Percentiles rank a stretch among this genome's conserved stretches.
These are phyloP conservation scores for Sebastes cheni DNA, from an alignment of 2,797 vertebrate species.

Conservation along the genomic window DNA sequence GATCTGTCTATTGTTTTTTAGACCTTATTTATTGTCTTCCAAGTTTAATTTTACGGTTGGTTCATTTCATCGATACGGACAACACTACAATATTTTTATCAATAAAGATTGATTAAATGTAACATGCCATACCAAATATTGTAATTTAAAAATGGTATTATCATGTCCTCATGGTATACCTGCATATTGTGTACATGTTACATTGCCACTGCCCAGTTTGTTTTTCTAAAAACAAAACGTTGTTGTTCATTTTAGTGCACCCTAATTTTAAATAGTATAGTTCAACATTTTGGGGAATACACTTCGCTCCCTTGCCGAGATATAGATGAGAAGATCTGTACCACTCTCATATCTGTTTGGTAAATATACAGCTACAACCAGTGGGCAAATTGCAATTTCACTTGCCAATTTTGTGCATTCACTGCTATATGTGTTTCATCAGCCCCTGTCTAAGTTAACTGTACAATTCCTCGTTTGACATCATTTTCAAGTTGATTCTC, in stretches of 20 bases:
- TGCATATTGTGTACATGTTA: background rate
- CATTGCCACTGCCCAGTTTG: background rate
- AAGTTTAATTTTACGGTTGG: background rate
- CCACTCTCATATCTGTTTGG: background rate
- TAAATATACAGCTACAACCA: background rate
- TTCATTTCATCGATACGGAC: background rate
- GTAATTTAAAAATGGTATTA: background rate
- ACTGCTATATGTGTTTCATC: background rate
- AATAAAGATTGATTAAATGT: constrained; percentile 1
- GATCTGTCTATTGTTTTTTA: background rate
- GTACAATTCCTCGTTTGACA: background rate
- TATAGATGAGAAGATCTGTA: background rate
- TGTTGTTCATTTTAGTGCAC: background rate
- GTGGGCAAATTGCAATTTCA: background rate
- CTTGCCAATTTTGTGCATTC: background rate
- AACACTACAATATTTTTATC: background rate
- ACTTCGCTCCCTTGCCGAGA: background rate
- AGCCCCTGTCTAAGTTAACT: background rate
- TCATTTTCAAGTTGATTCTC: constrained; percentile 1
- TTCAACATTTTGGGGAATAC: background rate
- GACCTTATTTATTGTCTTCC: background rate
- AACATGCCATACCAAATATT: background rate
- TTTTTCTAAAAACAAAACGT: background rate
- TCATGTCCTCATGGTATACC: background rate
- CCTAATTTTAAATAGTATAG: background rate